Base-by-base conservation (phyloP, 2,888 invertebrate species). In the Drosophila histrio region DNA sequence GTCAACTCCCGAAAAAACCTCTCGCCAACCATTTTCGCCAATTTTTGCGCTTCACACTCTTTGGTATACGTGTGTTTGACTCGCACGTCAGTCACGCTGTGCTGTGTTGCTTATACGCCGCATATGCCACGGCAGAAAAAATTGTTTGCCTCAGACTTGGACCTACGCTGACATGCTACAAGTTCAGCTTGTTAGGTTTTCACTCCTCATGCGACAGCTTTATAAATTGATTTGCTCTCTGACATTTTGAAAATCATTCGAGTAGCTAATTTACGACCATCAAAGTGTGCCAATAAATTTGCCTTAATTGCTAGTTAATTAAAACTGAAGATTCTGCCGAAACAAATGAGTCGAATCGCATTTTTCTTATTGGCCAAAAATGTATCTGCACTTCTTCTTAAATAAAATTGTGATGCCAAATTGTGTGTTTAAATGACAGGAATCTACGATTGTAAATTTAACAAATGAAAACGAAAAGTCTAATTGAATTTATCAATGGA, bases 211-310 rank as follows among this genome's bases (percentile, higher is more conserved):
- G 28, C 28, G 36, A 60, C 39, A 22, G 43, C 39, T 61, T 50
- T 61, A 49, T 67, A 77, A 87, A 84, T 81, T 86, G 87, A 83
- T 83, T 83, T 77, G 60, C 65, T 49, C 60, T 44, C 63, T 62
- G 71, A 71, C 72, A 75, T 71, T 80, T 75, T 67, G 21, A 56
- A 72, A 64, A 49, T 52, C 57, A 36, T 44, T 50, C 62, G 64
- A 53, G 65, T 61, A 62, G 65, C 66, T 81, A 83, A 85, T 84
- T 84, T 83, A 84, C 71, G 74, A 56, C 71, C 78, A 73, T 83
- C 86, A 84, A 83, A 81, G 73, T 72, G 73, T 73, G 78, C 66
- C 81, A 70, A 81, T 85, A 85, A 85, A 85, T 85, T 86, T 63
- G 28, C 64, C 68, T 85, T 83, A 86, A 86, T 85, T 83, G 78